These are phyloP conservation scores for Drosophila multiciliata DNA, from an alignment of 2,888 invertebrate species.

Conservation along the genomic window DNA sequence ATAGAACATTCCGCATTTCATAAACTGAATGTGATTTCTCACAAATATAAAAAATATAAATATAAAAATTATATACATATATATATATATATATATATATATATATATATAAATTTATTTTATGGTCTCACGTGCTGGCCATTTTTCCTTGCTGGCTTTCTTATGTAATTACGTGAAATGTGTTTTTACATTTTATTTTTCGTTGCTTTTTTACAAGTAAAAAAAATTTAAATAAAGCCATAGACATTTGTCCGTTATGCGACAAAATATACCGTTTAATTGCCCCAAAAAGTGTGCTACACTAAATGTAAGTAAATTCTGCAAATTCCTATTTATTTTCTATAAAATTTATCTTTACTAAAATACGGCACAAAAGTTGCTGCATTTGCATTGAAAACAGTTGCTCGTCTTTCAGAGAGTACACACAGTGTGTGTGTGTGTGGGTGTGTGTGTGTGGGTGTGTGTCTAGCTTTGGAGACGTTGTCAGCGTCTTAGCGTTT, in stretches of 20 bases:
- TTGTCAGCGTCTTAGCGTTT: conserved; percentile 58
- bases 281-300: conserved; percentile 36
- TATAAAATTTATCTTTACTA: neutral
- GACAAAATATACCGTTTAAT: neutral
- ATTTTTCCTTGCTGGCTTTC: conserved; percentile 1
- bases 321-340: neutral
- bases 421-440: neutral
- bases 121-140: conserved; percentile 18
- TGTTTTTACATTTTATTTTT: neutral
- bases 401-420: neutral
- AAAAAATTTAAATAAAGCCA: conserved; percentile 6
- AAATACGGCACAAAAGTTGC: neutral
- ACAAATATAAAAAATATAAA: neutral
- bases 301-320: neutral
- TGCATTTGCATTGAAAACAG: neutral
- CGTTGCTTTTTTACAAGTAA: neutral
- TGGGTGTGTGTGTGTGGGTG: neutral
- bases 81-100: neutral
- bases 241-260: conserved; percentile 8
- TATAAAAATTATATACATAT: neutral
- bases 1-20: conserved; percentile 22
- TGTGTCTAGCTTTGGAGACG: conserved; percentile 26
- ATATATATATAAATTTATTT: conserved; percentile 6
- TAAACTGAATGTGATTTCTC: conserved; percentile 28
- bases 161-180: conserved; percentile 9